Base-by-base conservation (phyloP, 2,797 vertebrate species). In the Valencia hispanica region DNA sequence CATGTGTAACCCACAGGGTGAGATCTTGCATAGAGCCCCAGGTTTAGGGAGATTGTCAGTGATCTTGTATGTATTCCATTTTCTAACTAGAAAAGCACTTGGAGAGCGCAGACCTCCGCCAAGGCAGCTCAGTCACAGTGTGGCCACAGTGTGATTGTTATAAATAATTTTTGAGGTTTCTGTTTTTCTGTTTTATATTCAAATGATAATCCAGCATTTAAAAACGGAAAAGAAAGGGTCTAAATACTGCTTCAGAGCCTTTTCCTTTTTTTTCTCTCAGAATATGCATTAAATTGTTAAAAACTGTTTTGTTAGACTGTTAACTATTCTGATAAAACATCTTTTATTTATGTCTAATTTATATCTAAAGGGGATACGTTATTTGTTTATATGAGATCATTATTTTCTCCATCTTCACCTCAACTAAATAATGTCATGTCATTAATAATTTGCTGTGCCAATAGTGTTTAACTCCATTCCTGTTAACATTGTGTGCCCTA, bases 391-490 rank as follows among this genome's bases (percentile, higher is more conserved):
- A 20, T 11, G 18, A 43, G 36, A 69, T 51, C 27, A 77, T 72
- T 74, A 59, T 84, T 75, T 77, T 45, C 32, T 10, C 34, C 12
- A 39, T 70, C 61, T 71, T 82, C 39, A 45, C 69, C 45, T 74
- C 74, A 69, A 48, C 57, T 78, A 51, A 71, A 73, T 68, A 79
- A 73, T 79, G n/a, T 71, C 47, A 4, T 79, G 70, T 71, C 81
- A 79, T 75, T 72, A 84, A 73, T 63, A 25, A 8, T 75, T 79
- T 68, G 30, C 48, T 30, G 57, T 80, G 74, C 34, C 76, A 65
- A 70, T 78, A 45, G 39, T 73, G 51, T 79, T 90, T 75, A 85
- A 79, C 71, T 86, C 61, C 10, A 55, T 82, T 78, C 72, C 63
- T 78, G 69, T 82, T 79, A 78, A 22, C 78, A 79, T 8, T 71